A percentile compares a stretch with the other conserved stretches of the same genome.
Conservation (phyloP, 2,113 vertebrate genomes). For the Pogonocichla stellata region DNA sequence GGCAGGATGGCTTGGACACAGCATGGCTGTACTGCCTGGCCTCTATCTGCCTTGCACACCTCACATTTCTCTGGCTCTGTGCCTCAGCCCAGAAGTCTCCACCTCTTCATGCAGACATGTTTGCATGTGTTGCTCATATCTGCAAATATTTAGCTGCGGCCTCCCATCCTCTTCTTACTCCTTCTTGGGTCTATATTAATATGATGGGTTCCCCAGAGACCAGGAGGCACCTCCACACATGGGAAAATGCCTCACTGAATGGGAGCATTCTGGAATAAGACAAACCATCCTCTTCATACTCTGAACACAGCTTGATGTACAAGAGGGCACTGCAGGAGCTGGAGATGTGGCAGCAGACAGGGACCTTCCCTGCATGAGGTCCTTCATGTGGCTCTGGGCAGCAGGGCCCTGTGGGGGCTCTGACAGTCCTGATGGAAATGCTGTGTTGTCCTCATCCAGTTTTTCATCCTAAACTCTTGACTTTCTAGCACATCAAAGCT, state of each 20-base stretch:
- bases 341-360: background rate
- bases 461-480: background rate
- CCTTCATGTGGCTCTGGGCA: background rate
- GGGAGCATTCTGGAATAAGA: background rate
- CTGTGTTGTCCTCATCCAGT: background rate
- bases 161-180: background rate
- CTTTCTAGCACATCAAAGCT: background rate
- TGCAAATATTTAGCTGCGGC: background rate
- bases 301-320: background rate
- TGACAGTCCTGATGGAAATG: background rate
- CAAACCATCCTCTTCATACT: background rate
- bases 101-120: background rate
- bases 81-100: background rate
- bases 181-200: background rate
- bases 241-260: background rate
- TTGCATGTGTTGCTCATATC: background rate
- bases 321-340: background rate
- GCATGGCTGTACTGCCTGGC: background rate
- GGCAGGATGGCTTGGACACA: background rate
- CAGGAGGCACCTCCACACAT: background rate
- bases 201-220: background rate
- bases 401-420: background rate
- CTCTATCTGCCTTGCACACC: background rate
- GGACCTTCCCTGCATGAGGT: background rate
- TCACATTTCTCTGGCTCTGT: background rate